These are phyloP conservation scores for Danaus chrysippus DNA, from an alignment of 2,888 invertebrate genomes.

Conservation along the genomic window DNA sequence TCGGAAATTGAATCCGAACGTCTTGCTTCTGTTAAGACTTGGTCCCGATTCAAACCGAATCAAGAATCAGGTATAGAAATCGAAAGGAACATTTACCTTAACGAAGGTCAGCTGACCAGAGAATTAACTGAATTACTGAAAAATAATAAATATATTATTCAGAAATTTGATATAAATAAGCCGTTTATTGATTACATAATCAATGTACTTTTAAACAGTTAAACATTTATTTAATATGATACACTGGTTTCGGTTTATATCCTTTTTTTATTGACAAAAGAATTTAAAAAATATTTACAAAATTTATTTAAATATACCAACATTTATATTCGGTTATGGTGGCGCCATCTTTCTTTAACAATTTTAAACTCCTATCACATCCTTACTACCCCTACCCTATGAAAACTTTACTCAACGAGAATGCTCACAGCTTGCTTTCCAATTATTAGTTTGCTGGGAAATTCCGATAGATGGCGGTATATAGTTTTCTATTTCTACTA, in stretches of 20 bases:
- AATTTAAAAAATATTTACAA: not conserved
- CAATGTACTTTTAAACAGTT: not conserved
- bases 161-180: not conserved
- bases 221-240: no score
- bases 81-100: slow-evolving; percentile 13
- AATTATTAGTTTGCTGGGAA: not conserved
- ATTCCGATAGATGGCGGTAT: not conserved
- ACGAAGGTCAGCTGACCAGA: not conserved
- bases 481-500: not conserved
- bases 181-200: not conserved
- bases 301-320: not conserved
- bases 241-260: no score
- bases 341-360: not conserved
- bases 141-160: not conserved
- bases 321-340: not conserved
- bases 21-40: slow-evolving; percentile 25
- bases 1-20: slow-evolving; percentile 53
- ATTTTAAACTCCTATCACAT: not conserved
- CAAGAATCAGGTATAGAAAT: slow-evolving; percentile 16
- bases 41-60: slow-evolving; percentile 14
- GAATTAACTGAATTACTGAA: not conserved
- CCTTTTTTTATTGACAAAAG: no score
- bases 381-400: not conserved
- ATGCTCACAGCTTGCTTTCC: not conserved
- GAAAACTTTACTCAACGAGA: not conserved